These are phyloP conservation scores for Pantherophis guttatus DNA, from an alignment of 2,113 vertebrate species.

Conservation along the genomic window DNA sequence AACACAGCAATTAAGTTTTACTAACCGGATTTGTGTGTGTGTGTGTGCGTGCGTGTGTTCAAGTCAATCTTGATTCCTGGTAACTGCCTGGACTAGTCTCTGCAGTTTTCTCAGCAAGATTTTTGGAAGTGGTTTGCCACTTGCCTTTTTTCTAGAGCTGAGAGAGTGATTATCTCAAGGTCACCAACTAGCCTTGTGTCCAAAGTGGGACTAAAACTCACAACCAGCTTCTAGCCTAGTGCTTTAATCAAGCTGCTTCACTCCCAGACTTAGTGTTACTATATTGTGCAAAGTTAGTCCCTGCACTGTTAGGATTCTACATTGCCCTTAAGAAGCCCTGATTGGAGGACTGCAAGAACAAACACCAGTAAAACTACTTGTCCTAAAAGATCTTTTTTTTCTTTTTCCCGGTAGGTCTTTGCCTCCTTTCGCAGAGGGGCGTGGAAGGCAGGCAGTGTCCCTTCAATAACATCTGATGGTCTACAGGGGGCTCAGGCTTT, in stretches of 20 bases:
- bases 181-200: not conserved
- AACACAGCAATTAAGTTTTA: not conserved
- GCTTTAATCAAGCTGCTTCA: not conserved
- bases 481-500: not conserved
- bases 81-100: not conserved
- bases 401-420: not conserved
- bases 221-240: not conserved
- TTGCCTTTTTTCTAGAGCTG: not conserved
- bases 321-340: not conserved
- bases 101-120: not conserved
- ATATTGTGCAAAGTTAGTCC: not conserved
- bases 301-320: not conserved
- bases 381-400: not conserved
- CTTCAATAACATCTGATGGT: not conserved
- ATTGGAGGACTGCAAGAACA: not conserved
- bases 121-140: not conserved
- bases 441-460: not conserved
- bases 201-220: not conserved
- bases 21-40: not conserved
- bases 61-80: not conserved
- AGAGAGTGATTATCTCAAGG: not conserved
- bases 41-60: not conserved
- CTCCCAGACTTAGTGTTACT: not conserved
- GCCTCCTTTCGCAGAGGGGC: not conserved
- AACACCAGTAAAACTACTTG: not conserved